Evolutionary conservation across 1,140 invertebrate species (phyloP), one percentile per base, ranked within the genome.

Genomic region (Hermetia illucens): DNA sequence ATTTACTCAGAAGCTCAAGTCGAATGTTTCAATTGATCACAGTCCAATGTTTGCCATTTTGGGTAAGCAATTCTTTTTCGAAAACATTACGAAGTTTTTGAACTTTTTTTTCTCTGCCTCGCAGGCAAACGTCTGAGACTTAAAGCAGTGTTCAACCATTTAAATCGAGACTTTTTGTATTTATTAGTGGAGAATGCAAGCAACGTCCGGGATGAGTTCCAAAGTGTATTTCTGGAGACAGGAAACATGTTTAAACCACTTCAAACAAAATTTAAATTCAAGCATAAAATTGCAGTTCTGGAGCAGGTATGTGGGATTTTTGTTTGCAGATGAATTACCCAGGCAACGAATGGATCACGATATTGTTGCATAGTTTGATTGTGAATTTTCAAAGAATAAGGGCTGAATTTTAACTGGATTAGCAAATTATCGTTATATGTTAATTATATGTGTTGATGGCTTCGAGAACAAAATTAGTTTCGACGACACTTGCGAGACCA

Each of bases 11-110:
- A 48, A 50, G n/a, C 45, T 60, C 17, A 37, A 41, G 45, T 21
- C 35, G 34, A 2, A 35, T 6, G 36, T 42, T 21, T 34, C 21
- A 20, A 46, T 38, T 4, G 27, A 54, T 12, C 44, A 41, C 13
- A 60, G 57, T 45, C 57, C 56, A 2, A 39, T 46, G 15, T 60
- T 60, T 25, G 50, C 47, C 19, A 55, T 59, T n/a, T 49, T 47
- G 40, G 56, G 56, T 47, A 42, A 47, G 31, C 24, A 9, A 34
- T 35, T 33, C 9, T 17, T n/a, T 15, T 22, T 10, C 24, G 16
- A 3, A 36, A 38, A 17, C 2, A 25, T 30, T 29, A 31, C 22
- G 24, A 37, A 13, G 16, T 16, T n/a, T 4, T 24, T 21, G 19
- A 21, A 34, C n/a, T n/a, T n/a, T n/a, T n/a, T n/a, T n/a, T n/a